phyloP scores from a whole-genome alignment of 1,140 invertebrate genomes.

The Macrostomum lignano region DNA sequence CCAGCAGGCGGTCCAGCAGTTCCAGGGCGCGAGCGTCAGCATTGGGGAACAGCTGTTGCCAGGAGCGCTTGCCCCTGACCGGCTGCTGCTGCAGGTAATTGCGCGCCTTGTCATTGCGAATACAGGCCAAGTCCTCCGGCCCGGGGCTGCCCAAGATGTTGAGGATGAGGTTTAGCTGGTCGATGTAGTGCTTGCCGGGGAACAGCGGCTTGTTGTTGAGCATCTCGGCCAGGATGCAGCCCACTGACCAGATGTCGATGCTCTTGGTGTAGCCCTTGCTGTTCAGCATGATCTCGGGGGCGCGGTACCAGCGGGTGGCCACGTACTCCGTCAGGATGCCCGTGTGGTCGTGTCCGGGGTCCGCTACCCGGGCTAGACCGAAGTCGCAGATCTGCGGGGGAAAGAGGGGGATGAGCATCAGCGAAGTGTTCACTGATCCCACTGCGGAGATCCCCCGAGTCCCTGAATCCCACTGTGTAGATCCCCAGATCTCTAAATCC shows the following conservation, averaged over 20 bases:
- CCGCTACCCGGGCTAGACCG: slow-evolving; percentile 73
- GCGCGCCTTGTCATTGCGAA: slow-evolving; percentile 85
- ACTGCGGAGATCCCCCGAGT: too few relatives aligned
- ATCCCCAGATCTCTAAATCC: too few relatives aligned
- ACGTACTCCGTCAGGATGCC: slow-evolving; percentile 97
- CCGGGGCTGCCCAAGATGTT: slow-evolving; percentile 81
- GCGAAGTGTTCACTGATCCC: too few relatives aligned
- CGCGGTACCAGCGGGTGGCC: slow-evolving; percentile 83
- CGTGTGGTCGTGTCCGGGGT: slow-evolving; percentile 94
- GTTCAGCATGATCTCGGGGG: slow-evolving; percentile 96
- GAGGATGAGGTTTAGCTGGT: slow-evolving; percentile 92
- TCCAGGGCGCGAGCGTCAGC: slow-evolving; percentile 64
- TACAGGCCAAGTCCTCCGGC: slow-evolving; percentile 77
- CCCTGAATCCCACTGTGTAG: too few relatives aligned
- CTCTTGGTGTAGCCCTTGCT: slow-evolving; percentile 92
- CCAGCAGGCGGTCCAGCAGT: slow-evolving; percentile 87
- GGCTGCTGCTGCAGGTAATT: slow-evolving; percentile 85
- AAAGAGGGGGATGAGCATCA: too few relatives aligned
- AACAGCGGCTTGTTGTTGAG: slow-evolving; percentile 86
- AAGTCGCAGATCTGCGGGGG: slow-evolving; percentile 78
- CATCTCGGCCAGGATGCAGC: slow-evolving; percentile 96
- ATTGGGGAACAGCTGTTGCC: slow-evolving; percentile 62
- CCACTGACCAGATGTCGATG: slow-evolving; percentile 98
- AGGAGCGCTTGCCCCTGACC: slow-evolving; percentile 79
- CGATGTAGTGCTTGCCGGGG: slow-evolving; percentile 90